Evolutionary conservation across 2,888 invertebrate genomes (phyloP).

Genomic region (Choristoneura rosaceana): DNA sequence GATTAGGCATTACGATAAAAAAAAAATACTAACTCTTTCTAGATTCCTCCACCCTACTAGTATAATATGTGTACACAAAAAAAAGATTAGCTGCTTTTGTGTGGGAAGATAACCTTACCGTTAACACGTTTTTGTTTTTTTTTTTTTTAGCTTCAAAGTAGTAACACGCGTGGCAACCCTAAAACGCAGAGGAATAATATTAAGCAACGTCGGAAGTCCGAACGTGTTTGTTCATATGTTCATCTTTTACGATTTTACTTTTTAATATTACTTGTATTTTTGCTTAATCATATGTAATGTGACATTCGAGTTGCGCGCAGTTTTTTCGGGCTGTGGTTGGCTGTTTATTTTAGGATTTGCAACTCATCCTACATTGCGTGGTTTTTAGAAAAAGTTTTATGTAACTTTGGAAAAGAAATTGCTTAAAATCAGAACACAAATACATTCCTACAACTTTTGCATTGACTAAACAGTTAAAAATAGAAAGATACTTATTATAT

Average conservation of each 20-base stretch:
- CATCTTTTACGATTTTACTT: constrained; percentile 34
- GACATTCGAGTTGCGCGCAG: neutral
- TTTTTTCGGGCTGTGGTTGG: neutral
- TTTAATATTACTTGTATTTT: constrained; percentile 28
- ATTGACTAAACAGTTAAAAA: too few species aligned
- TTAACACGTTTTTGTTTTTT: too few species aligned
- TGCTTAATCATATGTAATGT: constrained; percentile 28
- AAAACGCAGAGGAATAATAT: neutral
- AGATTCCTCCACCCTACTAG: too few species aligned
- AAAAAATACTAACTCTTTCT: too few species aligned
- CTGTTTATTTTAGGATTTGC: neutral
- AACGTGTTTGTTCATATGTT: constrained; percentile 28
- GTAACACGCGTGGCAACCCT: neutral
- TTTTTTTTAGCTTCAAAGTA: neutral
- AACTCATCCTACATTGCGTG: neutral
- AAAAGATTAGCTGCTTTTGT: too few species aligned
- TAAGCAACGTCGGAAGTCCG: constrained; percentile 50
- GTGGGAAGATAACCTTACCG: too few species aligned
- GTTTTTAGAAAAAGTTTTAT: neutral
- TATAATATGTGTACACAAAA: too few species aligned
- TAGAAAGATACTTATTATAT: too few species aligned
- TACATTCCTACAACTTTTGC: too few species aligned
- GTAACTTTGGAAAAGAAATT: neutral
- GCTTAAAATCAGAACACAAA: too few species aligned
- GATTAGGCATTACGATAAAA: too few species aligned